phyloP scores from a whole-genome alignment of 2,888 invertebrate species.

The Operophtera brumata region DNA sequence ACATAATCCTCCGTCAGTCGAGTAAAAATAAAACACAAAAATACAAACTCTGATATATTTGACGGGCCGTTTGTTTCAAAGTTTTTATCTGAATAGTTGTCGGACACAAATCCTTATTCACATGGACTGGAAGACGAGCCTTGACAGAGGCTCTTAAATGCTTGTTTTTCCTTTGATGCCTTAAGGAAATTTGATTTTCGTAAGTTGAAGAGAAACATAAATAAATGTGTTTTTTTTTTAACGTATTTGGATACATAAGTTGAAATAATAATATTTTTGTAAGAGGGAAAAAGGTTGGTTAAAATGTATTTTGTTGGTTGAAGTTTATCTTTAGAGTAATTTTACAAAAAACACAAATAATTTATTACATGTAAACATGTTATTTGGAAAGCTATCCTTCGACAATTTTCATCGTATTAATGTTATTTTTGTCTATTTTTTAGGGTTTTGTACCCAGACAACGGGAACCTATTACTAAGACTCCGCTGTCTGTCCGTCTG shows the following conservation, averaged over 20 bases:
- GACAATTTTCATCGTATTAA: too few relatives aligned
- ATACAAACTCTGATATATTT: conserved; percentile 17
- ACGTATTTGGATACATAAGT: too few relatives aligned
- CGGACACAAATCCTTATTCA: conserved; percentile 23
- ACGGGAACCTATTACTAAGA: too few relatives aligned
- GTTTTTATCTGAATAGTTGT: conserved; percentile 23
- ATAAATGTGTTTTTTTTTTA: conserved; percentile 7
- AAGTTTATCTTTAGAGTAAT: background rate
- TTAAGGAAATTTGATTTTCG: conserved; percentile 12
- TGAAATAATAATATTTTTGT: too few relatives aligned
- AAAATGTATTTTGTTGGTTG: background rate
- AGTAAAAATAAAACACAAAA: conserved; percentile 2
- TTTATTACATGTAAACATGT: too few relatives aligned
- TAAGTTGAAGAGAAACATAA: conserved; percentile 3
- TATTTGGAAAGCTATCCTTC: too few relatives aligned
- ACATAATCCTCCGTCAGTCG: background rate
- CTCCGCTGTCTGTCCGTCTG: too few relatives aligned
- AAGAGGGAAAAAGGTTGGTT: background rate
- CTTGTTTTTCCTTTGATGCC: conserved; percentile 20
- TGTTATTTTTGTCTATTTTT: too few relatives aligned
- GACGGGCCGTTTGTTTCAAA: conserved; percentile 9
- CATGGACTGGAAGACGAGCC: conserved; percentile 19
- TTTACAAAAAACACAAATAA: too few relatives aligned
- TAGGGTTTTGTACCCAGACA: too few relatives aligned
- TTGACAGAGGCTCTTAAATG: conserved; percentile 23